Evolutionary conservation across 2,797 vertebrate species (phyloP).

Genomic region (Sebastes minor): DNA sequence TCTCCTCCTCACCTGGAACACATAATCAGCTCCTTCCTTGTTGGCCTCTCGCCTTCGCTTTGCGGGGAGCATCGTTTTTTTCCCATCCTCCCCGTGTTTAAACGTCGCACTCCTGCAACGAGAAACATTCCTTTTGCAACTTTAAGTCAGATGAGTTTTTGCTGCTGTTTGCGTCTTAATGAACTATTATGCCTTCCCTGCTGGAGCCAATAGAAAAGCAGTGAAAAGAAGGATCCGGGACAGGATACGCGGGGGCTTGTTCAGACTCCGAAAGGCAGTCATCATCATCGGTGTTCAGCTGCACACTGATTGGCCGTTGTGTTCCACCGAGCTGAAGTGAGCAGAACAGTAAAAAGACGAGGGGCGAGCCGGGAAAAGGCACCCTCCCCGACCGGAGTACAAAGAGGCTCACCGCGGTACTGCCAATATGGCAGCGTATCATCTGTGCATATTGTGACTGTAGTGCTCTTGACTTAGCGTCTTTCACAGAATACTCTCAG

Average conservation of each 20-base stretch:
- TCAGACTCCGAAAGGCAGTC: constrained; percentile 33
- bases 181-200: constrained; percentile 63
- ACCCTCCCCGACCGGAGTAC: constrained; percentile 46
- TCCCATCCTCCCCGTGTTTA: neutral
- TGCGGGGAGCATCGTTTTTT: neutral
- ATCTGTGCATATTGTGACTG: constrained; percentile 67
- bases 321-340: constrained; percentile 36
- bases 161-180: constrained; percentile 49
- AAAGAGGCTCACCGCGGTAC: constrained; percentile 45
- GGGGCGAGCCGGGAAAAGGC: constrained; percentile 51
- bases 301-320: constrained; percentile 64
- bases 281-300: constrained; percentile 39
- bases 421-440: constrained; percentile 46
- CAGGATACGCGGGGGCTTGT: constrained; percentile 38
- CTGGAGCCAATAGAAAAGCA: constrained; percentile 66
- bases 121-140: constrained; percentile 28
- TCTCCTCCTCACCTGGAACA: neutral
- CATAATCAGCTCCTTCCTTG: neutral
- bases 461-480: constrained; percentile 63
- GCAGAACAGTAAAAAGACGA: constrained; percentile 37
- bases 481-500: constrained; percentile 27
- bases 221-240: constrained; percentile 62
- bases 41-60: neutral
- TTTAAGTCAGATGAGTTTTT: constrained; percentile 33
- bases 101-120: neutral